Percentiles rank a stretch among this genome's conserved stretches.
Evolutionary conservation across 1,140 invertebrate species (phyloP).

Genomic region (Papilio helenus): DNA sequence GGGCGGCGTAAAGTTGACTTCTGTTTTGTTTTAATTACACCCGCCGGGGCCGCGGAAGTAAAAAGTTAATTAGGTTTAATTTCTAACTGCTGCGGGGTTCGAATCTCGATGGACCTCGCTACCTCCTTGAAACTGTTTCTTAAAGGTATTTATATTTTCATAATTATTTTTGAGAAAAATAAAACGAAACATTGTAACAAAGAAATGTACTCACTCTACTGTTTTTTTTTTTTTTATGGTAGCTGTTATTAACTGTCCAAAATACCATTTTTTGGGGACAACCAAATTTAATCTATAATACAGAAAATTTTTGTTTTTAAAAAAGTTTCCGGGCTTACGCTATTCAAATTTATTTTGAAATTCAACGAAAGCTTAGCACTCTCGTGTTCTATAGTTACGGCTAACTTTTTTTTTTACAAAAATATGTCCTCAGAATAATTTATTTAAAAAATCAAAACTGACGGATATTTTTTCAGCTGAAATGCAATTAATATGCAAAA

Average conservation of each 20-base stretch:
- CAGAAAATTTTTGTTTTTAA: neutral
- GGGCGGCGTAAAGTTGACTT: slow-evolving; percentile 70
- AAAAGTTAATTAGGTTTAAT: slow-evolving; percentile 78
- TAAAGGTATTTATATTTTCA: neutral
- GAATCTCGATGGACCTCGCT: slow-evolving; percentile 31
- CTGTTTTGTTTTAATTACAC: slow-evolving; percentile 78
- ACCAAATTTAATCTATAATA: neutral
- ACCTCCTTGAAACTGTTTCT: neutral
- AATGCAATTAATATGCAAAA: slow-evolving; percentile 59
- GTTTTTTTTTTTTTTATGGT: no score
- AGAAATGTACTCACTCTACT: no score
- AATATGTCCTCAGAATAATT: neutral
- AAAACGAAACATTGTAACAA: no score
- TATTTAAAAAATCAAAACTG: neutral
- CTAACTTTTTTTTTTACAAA: neutral
- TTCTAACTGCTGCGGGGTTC: slow-evolving; percentile 34
- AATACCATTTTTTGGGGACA: neutral
- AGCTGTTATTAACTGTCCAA: neutral
- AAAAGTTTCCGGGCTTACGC: neutral
- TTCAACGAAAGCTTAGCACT: neutral
- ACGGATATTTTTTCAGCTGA: slow-evolving; percentile 35
- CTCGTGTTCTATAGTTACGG: neutral
- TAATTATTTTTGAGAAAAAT: neutral
- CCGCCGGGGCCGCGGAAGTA: slow-evolving; percentile 58
- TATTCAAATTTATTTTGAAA: neutral